phyloP scores from a whole-genome alignment of 2,113 vertebrate genomes.

The Ptilonorhynchus violaceus region DNA sequence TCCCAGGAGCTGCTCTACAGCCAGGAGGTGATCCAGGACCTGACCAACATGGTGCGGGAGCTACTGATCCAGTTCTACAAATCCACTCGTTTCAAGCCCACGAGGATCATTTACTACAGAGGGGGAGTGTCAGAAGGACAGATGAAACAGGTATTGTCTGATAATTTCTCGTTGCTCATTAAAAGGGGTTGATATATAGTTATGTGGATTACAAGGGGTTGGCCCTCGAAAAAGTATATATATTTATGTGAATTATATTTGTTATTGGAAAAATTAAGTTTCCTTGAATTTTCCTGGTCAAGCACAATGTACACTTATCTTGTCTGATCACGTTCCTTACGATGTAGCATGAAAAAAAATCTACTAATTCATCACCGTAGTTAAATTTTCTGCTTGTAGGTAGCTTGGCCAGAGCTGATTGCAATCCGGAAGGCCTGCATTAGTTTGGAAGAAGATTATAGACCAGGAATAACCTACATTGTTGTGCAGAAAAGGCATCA shows the following conservation, averaged over 20 bases:
- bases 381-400: slow-evolving; percentile 71
- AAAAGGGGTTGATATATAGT: fast-evolving
- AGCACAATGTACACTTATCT: not conserved
- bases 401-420: slow-evolving; percentile 97
- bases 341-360: fast-evolving
- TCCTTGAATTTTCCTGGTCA: not conserved
- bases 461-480: slow-evolving; percentile 98
- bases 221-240: fast-evolving
- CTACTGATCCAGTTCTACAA: slow-evolving; percentile 98
- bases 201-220: not conserved
- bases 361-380: not conserved
- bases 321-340: not conserved
- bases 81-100: slow-evolving; percentile 97
- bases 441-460: slow-evolving; percentile 97
- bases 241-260: not conserved
- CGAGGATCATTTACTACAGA: slow-evolving; percentile 97
- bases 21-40: slow-evolving; percentile 96
- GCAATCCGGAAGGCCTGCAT: slow-evolving; percentile 98
- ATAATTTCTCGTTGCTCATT: not conserved
- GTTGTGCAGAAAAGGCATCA: slow-evolving; percentile 98
- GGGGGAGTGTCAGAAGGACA: slow-evolving; percentile 97
- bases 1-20: slow-evolving; percentile 96
- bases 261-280: not conserved
- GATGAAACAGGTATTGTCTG: slow-evolving; percentile 90
- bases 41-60: slow-evolving; percentile 97